Conservation (phyloP, 1,140 invertebrate species). For the Drosophila nebulosa region DNA sequence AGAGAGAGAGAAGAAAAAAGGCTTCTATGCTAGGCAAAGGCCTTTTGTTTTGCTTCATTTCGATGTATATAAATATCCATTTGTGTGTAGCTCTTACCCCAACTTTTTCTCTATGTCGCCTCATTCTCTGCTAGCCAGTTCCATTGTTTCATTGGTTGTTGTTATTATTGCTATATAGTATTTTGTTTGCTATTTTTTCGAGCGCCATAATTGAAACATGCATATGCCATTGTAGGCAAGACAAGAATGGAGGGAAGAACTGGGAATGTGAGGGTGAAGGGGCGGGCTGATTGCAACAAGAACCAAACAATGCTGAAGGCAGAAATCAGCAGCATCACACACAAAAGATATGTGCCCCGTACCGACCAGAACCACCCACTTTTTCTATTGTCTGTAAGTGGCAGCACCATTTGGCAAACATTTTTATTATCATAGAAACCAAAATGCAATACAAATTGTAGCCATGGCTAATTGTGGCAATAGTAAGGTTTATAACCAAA, state of each 20-base stretch:
- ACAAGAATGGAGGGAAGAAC: slow-evolving; percentile 10
- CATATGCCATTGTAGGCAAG: slow-evolving; percentile 52
- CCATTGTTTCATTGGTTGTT: slow-evolving; percentile 30
- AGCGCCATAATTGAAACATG: slow-evolving; percentile 58
- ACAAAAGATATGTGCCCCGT: slow-evolving; percentile 28
- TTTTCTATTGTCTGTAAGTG: slow-evolving; percentile 4
- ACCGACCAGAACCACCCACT: neutral
- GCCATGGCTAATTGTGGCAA: slow-evolving; percentile 36
- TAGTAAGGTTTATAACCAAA: slow-evolving; percentile 48
- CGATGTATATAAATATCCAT: slow-evolving; percentile 57
- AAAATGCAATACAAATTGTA: slow-evolving; percentile 40
- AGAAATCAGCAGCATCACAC: slow-evolving; percentile 36
- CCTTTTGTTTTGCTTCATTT: slow-evolving; percentile 46
- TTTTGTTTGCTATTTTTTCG: slow-evolving; percentile 4
- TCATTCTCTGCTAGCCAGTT: neutral
- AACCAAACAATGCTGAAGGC: slow-evolving; percentile 57
- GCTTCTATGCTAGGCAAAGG: slow-evolving; percentile 31
- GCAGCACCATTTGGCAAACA: slow-evolving; percentile 34
- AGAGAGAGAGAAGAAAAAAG: neutral
- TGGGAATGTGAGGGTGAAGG: neutral
- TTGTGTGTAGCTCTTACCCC: slow-evolving; percentile 24
- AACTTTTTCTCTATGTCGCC: too few relatives aligned
- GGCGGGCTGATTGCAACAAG: slow-evolving; percentile 42
- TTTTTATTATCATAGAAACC: slow-evolving; percentile 46
- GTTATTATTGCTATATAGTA: slow-evolving; percentile 8